These are phyloP conservation scores for Magallana nippona DNA, from an alignment of 2,888 invertebrate genomes.

Conservation along the genomic window DNA sequence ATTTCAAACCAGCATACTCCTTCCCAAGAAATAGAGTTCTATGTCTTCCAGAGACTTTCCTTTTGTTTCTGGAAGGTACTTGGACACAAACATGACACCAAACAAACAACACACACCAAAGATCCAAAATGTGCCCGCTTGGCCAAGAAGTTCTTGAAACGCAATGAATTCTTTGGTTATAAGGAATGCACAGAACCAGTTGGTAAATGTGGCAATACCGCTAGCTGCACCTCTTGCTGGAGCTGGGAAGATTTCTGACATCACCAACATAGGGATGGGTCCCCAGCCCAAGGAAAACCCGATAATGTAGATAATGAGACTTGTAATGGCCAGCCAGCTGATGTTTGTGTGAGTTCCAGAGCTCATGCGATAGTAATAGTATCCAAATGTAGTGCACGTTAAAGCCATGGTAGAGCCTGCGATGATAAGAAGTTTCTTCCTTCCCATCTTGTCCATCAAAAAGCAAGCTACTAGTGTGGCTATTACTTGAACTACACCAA, in stretches of 20 bases:
- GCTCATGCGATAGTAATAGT: slow-evolving; percentile 70
- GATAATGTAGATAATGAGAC: slow-evolving; percentile 77
- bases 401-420: slow-evolving; percentile 84
- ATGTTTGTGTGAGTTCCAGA: slow-evolving; percentile 45
- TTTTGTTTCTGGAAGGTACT: slow-evolving; percentile 94
- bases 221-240: slow-evolving; percentile 93
- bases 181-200: slow-evolving; percentile 81
- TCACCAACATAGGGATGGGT: slow-evolving; percentile 80
- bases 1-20: slow-evolving; percentile 55
- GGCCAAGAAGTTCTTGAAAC: slow-evolving; percentile 70
- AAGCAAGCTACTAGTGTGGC: slow-evolving; percentile 92
- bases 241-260: slow-evolving; percentile 84
- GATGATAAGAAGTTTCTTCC: slow-evolving; percentile 92
- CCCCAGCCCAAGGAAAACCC: slow-evolving; percentile 80
- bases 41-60: slow-evolving; percentile 96
- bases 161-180: slow-evolving; percentile 76
- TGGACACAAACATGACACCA: slow-evolving; percentile 89
- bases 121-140: slow-evolving; percentile 87
- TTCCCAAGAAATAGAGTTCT: slow-evolving; percentile 74
- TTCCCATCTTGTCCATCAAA: slow-evolving; percentile 92
- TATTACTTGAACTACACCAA: slow-evolving; percentile 92
- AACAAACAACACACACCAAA: slow-evolving; percentile 87
- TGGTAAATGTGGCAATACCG: slow-evolving; percentile 92
- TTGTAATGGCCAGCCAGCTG: slow-evolving; percentile 69
- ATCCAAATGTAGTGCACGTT: slow-evolving; percentile 73